A percentile compares a stretch with the other conserved stretches of the same genome.
Evolutionary conservation across 1,140 invertebrate species (phyloP).

Genomic region (Conus betulinus): DNA sequence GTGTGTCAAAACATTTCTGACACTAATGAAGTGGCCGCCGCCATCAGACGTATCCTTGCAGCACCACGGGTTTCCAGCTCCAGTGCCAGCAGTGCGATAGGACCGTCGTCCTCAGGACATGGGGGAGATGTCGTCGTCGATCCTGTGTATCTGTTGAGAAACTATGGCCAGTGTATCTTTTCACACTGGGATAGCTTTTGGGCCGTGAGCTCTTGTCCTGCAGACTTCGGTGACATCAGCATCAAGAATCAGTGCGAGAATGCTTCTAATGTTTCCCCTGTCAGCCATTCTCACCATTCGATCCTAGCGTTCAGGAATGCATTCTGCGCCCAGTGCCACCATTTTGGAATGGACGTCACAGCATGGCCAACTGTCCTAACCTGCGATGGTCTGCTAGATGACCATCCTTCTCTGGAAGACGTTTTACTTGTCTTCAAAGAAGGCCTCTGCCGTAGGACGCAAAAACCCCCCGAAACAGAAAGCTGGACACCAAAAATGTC

Average conservation of each 20-base stretch:
- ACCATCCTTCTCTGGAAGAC: neutral
- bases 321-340: neutral
- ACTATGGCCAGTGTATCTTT: neutral
- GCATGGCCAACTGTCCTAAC: neutral
- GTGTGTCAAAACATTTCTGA: neutral
- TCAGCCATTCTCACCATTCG: neutral
- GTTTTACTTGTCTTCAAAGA: neutral
- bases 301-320: neutral
- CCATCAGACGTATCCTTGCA: neutral
- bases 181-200: neutral
- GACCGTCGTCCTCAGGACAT: neutral
- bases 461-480: neutral
- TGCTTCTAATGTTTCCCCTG: neutral
- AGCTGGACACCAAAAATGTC: neutral
- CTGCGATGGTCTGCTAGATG: neutral
- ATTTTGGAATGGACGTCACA: neutral
- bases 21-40: neutral
- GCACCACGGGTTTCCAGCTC: neutral
- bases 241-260: neutral
- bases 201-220: neutral
- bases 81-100: neutral
- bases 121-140: neutral
- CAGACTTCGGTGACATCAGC: neutral
- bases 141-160: neutral
- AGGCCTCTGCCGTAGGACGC: neutral